Evolutionary conservation across 2,113 vertebrate species (phyloP).

Genomic region (Chlorodrepanis virens): DNA sequence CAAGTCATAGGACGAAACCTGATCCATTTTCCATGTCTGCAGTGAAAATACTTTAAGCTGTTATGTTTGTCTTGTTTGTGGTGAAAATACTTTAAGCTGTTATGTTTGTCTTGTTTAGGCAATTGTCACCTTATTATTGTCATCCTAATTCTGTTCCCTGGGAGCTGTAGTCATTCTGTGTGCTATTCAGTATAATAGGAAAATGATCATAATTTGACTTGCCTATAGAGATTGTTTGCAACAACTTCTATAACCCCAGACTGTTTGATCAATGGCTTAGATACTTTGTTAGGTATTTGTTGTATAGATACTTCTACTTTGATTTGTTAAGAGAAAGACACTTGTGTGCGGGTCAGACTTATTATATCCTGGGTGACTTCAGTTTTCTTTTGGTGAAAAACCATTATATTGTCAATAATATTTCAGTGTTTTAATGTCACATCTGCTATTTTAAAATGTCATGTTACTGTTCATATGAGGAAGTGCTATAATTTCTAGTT

Average conservation of each 20-base stretch:
- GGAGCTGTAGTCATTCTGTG: not conserved
- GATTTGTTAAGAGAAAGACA: not conserved
- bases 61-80: not conserved
- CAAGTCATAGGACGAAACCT: not conserved
- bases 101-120: not conserved
- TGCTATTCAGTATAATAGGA: not conserved
- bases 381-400: not conserved
- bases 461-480: not conserved
- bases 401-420: not conserved
- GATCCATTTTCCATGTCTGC: not conserved
- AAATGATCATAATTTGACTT: not conserved
- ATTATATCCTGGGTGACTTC: not conserved
- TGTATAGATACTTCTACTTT: not conserved
- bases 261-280: not conserved
- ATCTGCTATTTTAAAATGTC: not conserved
- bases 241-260: not conserved
- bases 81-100: not conserved
- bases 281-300: not conserved
- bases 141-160: not conserved
- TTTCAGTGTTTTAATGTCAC: not conserved
- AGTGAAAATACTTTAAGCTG: constrained; percentile 2
- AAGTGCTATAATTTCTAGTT: not conserved
- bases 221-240: not conserved
- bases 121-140: not conserved
- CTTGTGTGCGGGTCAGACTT: not conserved